Conservation (phyloP, 1,140 invertebrate genomes). For the Tribolium madens region DNA sequence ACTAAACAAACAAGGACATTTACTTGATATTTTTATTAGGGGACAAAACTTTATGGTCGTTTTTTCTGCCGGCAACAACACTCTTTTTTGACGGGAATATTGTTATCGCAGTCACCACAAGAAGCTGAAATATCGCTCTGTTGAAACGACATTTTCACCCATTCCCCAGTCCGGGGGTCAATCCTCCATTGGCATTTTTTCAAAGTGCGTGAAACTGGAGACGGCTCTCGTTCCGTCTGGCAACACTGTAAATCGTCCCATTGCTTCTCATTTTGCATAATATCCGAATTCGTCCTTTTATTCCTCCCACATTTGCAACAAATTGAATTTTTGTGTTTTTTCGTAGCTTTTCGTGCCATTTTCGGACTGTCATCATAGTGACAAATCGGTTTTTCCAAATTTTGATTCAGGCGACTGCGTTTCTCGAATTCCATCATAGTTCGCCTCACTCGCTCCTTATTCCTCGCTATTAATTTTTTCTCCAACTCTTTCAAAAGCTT, state of each 20-base stretch:
- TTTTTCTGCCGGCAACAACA: constrained; percentile 15
- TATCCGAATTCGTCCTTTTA: constrained; percentile 34
- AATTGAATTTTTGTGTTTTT: constrained; percentile 47
- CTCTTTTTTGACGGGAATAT: not conserved
- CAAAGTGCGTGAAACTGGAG: constrained; percentile 3
- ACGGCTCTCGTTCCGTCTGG: not conserved
- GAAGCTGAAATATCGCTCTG: not conserved
- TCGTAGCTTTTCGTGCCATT: constrained; percentile 21
- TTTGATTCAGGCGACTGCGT: constrained; percentile 60
- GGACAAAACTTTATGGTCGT: not conserved
- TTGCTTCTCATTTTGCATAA: constrained; percentile 47
- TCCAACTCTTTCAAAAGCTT: constrained; percentile 62
- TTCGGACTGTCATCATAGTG: constrained; percentile 56
- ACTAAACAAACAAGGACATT: not conserved
- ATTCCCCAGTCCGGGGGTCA: constrained; percentile 59
- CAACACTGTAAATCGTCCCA: constrained; percentile 47
- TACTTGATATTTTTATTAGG: not conserved
- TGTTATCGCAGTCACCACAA: not conserved
- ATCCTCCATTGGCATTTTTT: constrained; percentile 56
- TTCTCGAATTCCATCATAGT: constrained; percentile 62
- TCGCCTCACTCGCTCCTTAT: constrained; percentile 58
- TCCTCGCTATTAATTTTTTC: constrained; percentile 56
- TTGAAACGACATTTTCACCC: constrained; percentile 52
- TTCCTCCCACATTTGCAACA: constrained; percentile 42
- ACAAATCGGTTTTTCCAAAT: constrained; percentile 61